These are phyloP conservation scores for Sternarchorhynchus goeldii DNA, from an alignment of 2,797 vertebrate genomes.

Conservation along the genomic window DNA sequence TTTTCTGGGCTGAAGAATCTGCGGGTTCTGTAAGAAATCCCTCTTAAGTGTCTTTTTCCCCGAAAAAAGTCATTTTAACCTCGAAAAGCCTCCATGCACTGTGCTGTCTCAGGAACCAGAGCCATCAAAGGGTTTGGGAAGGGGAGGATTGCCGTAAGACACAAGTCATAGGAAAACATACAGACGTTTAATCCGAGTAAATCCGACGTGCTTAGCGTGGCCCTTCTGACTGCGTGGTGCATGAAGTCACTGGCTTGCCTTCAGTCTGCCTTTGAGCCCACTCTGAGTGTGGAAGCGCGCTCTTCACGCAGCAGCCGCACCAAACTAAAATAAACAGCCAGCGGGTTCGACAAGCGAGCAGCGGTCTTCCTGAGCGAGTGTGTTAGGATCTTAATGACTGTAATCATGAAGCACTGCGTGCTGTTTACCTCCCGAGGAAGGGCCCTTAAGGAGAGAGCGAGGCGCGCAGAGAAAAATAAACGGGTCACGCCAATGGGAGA, in stretches of 20 bases:
- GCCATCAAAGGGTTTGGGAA: constrained; percentile 37
- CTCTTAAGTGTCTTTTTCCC: constrained; percentile 4
- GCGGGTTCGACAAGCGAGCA: constrained; percentile 8
- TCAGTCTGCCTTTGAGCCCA: constrained; percentile 43
- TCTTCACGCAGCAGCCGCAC: constrained; percentile 7
- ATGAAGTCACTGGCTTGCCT: constrained; percentile 50
- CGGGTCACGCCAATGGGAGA: constrained; percentile 44
- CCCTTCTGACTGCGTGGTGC: constrained; percentile 18
- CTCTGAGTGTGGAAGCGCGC: constrained; percentile 41
- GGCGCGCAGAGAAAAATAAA: constrained; percentile 74
- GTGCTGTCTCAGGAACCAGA: constrained; percentile 43
- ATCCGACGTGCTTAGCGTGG: constrained; percentile 38
- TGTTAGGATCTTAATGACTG: constrained; percentile 74
- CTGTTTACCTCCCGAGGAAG: constrained; percentile 70
- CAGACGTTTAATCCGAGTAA: constrained; percentile 45
- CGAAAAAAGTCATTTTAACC: constrained; percentile 34
- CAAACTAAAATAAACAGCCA: constrained; percentile 40
- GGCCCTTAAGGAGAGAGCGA: constrained; percentile 64
- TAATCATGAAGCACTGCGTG: constrained; percentile 73
- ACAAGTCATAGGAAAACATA: constrained; percentile 53
- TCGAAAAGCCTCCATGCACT: constrained; percentile 23
- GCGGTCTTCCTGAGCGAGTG: constrained; percentile 33
- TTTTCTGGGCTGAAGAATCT: constrained; percentile 95
- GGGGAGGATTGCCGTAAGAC: constrained; percentile 40
- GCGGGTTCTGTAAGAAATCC: constrained; percentile 89